Evolutionary conservation across 2,888 invertebrate species (phyloP).

Genomic region (Troides aeacus): DNA sequence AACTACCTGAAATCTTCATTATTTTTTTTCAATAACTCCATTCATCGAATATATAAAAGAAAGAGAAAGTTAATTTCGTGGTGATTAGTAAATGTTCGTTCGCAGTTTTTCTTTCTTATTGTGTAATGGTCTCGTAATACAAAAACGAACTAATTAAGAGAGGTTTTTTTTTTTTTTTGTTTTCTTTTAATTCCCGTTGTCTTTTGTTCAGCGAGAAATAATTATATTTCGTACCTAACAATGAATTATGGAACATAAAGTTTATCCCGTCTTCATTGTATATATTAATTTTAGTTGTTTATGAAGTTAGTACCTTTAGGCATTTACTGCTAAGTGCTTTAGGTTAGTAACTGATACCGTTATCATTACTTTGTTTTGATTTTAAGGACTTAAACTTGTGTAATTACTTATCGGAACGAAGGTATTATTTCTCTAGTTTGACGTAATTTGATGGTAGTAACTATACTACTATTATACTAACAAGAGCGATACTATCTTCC

Average conservation of each 20-base stretch:
- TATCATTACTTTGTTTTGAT: too few relatives aligned
- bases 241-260: not conserved
- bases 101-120: conserved; percentile 2
- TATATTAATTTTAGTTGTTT: not conserved
- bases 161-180: not conserved
- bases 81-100: conserved; percentile 14
- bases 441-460: too few relatives aligned
- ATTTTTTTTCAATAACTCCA: not conserved
- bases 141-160: conserved; percentile 20
- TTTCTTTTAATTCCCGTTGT: conserved; percentile 1
- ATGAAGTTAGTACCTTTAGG: too few relatives aligned
- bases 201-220: not conserved
- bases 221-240: not conserved
- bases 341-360: too few relatives aligned
- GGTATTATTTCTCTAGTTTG: too few relatives aligned
- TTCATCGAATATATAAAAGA: not conserved
- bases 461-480: too few relatives aligned
- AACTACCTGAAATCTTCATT: not conserved
- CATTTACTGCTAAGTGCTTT: too few relatives aligned
- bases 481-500: too few relatives aligned
- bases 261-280: not conserved
- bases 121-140: conserved; percentile 7
- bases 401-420: too few relatives aligned
- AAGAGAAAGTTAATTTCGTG: conserved; percentile 1
- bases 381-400: too few relatives aligned